These are phyloP conservation scores for Drosophila bunnanda DNA, from an alignment of 2,888 invertebrate species.

Conservation along the genomic window DNA sequence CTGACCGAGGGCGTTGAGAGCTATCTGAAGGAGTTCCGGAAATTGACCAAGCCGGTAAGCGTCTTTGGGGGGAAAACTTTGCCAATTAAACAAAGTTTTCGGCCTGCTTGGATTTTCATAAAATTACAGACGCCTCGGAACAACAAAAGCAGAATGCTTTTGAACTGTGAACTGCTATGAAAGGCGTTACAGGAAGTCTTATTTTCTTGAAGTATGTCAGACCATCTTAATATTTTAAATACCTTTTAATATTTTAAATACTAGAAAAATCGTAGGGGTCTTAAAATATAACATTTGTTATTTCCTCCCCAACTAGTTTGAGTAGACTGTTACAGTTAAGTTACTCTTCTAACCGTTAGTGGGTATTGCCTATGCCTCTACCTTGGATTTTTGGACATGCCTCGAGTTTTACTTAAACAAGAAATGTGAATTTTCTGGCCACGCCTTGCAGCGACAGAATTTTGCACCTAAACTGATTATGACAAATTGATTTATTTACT, in stretches of 20 bases:
- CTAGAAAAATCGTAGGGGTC: not conserved
- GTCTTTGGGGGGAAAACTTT: slow-evolving; percentile 58
- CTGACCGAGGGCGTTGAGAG: slow-evolving; percentile 94
- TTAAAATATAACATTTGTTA: not conserved
- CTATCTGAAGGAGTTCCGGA: slow-evolving; percentile 91
- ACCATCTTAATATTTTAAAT: not conserved
- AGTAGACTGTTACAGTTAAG: not conserved
- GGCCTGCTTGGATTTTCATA: slow-evolving; percentile 62
- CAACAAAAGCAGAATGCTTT: slow-evolving; percentile 65
- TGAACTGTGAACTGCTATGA: slow-evolving; percentile 38
- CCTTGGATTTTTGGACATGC: slow-evolving; percentile 6
- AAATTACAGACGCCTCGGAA: slow-evolving; percentile 61
- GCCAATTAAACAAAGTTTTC: slow-evolving; percentile 74
- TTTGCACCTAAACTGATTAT: slow-evolving; percentile 82
- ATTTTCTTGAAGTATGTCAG: slow-evolving; percentile 4
- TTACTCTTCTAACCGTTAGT: not conserved
- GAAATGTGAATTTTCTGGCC: slow-evolving; percentile 64
- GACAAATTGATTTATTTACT: slow-evolving; percentile 83
- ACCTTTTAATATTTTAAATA: not conserved
- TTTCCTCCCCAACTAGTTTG: not conserved
- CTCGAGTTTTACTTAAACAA: slow-evolving; percentile 38
- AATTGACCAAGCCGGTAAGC: slow-evolving; percentile 88
- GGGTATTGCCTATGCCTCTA: slow-evolving; percentile 18
- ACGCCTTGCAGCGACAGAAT: slow-evolving; percentile 67
- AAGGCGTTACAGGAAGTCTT: slow-evolving; percentile 13